A percentile compares a stretch with the other conserved stretches of the same genome.
Evolutionary conservation across 2,113 vertebrate species (phyloP).

Genomic region (Tonatia bakeri): DNA sequence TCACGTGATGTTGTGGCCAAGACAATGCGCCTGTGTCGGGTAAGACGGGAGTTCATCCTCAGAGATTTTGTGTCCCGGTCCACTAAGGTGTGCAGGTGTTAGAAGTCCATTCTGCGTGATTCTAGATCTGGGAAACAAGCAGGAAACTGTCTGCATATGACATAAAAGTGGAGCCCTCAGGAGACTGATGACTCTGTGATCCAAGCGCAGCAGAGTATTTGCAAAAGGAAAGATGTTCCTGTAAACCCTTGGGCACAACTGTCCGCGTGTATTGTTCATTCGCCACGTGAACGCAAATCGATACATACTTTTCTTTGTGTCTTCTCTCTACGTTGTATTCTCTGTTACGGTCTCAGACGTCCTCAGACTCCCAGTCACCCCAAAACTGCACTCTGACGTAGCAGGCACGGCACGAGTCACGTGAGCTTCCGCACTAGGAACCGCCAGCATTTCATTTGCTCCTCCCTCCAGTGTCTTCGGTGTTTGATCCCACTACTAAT

Average conservation of each 20-base stretch:
- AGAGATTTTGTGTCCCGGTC: not conserved
- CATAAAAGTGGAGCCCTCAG: not conserved
- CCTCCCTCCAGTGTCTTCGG: not conserved
- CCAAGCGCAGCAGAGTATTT: not conserved
- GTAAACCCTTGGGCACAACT: not conserved
- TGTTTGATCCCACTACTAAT: not conserved
- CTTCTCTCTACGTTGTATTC: not conserved
- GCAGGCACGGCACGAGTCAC: not conserved
- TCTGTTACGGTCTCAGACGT: not conserved
- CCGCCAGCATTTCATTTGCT: not conserved
- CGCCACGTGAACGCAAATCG: not conserved
- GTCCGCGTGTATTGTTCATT: not conserved
- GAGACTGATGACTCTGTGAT: not conserved
- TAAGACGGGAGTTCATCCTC: not conserved
- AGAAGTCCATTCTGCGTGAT: conserved; percentile 28
- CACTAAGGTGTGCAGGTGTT: not conserved
- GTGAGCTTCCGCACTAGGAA: rapidly evolving
- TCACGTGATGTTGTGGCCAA: not conserved
- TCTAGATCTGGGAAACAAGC: not conserved
- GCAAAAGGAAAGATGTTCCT: not conserved
- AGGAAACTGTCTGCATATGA: not conserved
- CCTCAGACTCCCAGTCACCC: not conserved
- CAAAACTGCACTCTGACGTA: not conserved
- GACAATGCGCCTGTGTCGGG: not conserved
- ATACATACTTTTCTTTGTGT: not conserved